A percentile compares a stretch with the other conserved stretches of the same genome.
Evolutionary conservation across 1,140 invertebrate species (phyloP).

Genomic region (Caenorhabditis briggsae): DNA sequence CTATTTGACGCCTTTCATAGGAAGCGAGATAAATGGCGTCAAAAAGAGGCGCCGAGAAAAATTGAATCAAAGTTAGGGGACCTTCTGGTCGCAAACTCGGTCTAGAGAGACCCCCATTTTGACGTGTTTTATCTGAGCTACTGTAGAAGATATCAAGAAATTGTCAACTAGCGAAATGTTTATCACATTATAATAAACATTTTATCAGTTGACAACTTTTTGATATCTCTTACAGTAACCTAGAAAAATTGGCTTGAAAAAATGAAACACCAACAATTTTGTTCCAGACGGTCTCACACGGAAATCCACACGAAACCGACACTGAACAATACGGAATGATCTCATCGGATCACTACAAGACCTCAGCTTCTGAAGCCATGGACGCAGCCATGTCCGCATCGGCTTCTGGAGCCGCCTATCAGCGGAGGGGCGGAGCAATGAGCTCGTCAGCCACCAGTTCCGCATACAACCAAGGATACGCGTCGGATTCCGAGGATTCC

Average conservation of each 20-base stretch:
- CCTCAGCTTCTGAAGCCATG: slow-evolving; percentile 61
- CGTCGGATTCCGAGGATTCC: slow-evolving; percentile 61
- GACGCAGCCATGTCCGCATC: slow-evolving; percentile 47
- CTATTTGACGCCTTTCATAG: too few species aligned
- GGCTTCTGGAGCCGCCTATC: slow-evolving; percentile 4
- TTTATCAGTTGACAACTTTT: too few species aligned
- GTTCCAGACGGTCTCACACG: slow-evolving; percentile 56
- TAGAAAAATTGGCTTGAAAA: neutral
- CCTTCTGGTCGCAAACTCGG: too few species aligned
- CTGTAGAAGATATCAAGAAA: too few species aligned
- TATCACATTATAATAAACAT: too few species aligned
- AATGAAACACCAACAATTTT: neutral
- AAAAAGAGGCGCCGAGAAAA: too few species aligned
- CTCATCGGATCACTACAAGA: slow-evolving; percentile 65
- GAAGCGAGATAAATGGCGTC: too few species aligned
- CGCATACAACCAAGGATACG: slow-evolving; percentile 56
- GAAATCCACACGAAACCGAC: slow-evolving; percentile 63
- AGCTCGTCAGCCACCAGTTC: neutral
- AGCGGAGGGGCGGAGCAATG: slow-evolving; percentile 10
- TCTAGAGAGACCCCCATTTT: too few species aligned
- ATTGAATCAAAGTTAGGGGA: too few species aligned
- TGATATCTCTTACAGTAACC: too few species aligned
- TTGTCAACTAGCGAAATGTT: too few species aligned
- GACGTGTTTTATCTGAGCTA: too few species aligned
- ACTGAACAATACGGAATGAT: slow-evolving; percentile 68